Conservation (phyloP, 2,888 invertebrate species). For the Auanema sp. region DNA sequence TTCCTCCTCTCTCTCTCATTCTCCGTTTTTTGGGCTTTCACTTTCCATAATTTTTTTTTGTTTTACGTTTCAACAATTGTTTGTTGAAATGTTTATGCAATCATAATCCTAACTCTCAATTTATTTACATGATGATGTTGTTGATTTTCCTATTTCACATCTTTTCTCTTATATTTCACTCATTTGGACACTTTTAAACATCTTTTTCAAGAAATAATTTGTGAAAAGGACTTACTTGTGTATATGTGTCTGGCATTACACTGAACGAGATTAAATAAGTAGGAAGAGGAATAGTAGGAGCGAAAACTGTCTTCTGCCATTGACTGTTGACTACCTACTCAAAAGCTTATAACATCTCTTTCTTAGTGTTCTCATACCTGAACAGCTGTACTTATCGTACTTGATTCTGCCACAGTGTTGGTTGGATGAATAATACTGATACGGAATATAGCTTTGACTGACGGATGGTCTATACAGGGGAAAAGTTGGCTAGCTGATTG, state of each 20-base stretch:
- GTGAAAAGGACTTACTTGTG: constrained; percentile 27
- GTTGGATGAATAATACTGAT: constrained; percentile 38
- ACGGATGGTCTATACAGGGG: constrained; percentile 45
- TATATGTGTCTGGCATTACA: constrained; percentile 37
- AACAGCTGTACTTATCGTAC: constrained; percentile 45
- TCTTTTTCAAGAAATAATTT: background rate
- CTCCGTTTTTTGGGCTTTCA: background rate
- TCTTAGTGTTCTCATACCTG: constrained; percentile 18
- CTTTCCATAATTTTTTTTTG: background rate
- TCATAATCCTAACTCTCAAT: background rate
- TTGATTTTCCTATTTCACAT: too few species aligned
- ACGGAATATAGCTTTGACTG: constrained; percentile 40
- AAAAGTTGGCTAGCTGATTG: constrained; percentile 38
- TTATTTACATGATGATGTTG: too few species aligned
- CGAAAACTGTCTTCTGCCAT: constrained; percentile 46
- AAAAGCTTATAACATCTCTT: background rate
- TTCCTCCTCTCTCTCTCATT: background rate
- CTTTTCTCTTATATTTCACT: too few species aligned
- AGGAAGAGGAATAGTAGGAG: constrained; percentile 41
- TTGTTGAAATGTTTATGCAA: background rate
- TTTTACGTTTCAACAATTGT: background rate
- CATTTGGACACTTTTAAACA: background rate
- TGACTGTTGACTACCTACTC: constrained; percentile 27
- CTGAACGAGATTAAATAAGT: constrained; percentile 46
- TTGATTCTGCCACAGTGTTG: constrained; percentile 40